Percentiles rank a stretch among this genome's conserved stretches.
Conservation (phyloP, 2,113 vertebrate genomes). For the Anhinga anhinga region DNA sequence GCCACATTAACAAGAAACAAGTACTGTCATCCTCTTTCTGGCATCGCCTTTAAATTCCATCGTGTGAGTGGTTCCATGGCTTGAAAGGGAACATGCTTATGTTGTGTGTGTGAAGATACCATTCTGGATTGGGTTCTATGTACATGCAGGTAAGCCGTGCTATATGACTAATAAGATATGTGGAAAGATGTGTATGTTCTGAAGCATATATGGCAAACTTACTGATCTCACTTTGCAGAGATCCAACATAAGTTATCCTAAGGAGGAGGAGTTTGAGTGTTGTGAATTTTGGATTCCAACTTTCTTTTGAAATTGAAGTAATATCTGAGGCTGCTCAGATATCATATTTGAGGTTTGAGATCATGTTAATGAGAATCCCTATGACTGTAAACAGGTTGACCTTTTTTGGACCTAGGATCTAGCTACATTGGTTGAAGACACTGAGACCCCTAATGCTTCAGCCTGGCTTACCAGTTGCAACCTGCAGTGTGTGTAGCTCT, state of each 20-base stretch:
- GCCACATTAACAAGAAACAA: not conserved
- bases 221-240: not conserved
- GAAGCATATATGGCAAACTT: not conserved
- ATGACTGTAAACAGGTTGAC: not conserved
- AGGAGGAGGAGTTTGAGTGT: not conserved
- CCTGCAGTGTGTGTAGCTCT: not conserved
- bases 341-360: too few relatives aligned
- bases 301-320: not conserved
- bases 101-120: not conserved
- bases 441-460: not conserved
- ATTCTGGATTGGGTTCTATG: not conserved
- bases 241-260: rapidly evolving
- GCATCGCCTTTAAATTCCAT: not conserved
- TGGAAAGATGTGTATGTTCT: not conserved
- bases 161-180: not conserved
- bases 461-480: not conserved
- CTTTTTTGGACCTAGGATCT: not conserved
- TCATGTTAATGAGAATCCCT: not conserved
- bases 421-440: not conserved
- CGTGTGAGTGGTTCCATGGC: not conserved
- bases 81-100: not conserved
- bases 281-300: not conserved
- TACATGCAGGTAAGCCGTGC: not conserved
- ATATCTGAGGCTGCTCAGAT: not conserved
- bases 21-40: not conserved